A percentile compares a stretch with the other conserved stretches of the same genome.
Conservation (phyloP, 2,113 vertebrate species). For the Catharus bicknelli region DNA sequence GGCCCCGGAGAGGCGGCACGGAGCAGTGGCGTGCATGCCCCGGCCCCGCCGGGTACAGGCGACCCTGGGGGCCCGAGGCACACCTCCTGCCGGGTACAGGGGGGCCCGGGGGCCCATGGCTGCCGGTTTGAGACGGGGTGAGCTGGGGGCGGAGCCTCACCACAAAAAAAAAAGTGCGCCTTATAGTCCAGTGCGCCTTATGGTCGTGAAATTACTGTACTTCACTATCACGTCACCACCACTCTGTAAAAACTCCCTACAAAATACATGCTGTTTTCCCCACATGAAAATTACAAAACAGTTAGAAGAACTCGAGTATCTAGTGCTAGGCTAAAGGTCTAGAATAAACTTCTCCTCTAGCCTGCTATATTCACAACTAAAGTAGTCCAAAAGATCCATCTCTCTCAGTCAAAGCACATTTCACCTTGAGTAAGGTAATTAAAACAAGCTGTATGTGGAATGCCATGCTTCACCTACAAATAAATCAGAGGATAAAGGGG, state of each 20-base stretch:
- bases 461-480: background rate
- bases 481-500: background rate
- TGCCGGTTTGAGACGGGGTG: too few relatives aligned
- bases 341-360: background rate
- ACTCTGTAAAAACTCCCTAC: background rate
- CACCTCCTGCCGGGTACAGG: too few relatives aligned
- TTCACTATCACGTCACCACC: background rate
- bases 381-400: background rate
- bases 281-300: background rate
- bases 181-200: too few relatives aligned
- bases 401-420: background rate
- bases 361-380: background rate
- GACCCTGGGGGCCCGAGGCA: too few relatives aligned
- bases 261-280: background rate
- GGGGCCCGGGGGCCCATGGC: too few relatives aligned
- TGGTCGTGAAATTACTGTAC: background rate
- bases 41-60: too few relatives aligned
- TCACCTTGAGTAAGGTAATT: background rate
- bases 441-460: background rate
- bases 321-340: background rate
- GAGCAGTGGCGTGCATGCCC: too few relatives aligned
- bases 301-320: background rate
- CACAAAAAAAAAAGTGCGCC: too few relatives aligned
- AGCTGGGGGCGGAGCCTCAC: too few relatives aligned
- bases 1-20: too few relatives aligned